These are phyloP conservation scores for Latrodectus hesperus DNA, from an alignment of 2,888 invertebrate species.

Conservation along the genomic window DNA sequence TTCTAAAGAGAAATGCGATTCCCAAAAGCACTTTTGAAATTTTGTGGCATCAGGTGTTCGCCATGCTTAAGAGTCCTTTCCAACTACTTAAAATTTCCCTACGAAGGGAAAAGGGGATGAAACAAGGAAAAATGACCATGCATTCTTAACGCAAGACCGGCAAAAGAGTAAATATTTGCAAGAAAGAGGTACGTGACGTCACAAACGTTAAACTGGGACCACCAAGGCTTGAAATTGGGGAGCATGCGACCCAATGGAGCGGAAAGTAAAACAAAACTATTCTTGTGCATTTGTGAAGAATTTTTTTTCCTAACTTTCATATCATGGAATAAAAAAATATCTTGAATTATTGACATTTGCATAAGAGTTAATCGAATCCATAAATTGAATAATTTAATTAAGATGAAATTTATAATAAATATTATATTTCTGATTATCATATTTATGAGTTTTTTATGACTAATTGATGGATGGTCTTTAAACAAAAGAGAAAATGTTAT, in stretches of 20 bases:
- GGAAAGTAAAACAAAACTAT: constrained; percentile 4
- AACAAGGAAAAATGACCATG: constrained; percentile 3
- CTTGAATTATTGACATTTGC: no score
- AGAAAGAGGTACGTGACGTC: neutral
- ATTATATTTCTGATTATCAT: no score
- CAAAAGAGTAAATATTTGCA: constrained; percentile 3
- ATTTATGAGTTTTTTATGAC: no score
- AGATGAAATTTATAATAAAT: no score
- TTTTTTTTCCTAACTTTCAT: neutral
- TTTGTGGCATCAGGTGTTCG: constrained; percentile 2
- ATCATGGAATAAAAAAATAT: no score
- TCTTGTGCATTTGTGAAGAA: neutral
- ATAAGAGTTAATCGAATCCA: no score
- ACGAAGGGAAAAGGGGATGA: neutral
- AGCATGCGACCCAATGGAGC: neutral
- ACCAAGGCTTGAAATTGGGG: neutral
- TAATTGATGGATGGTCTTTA: no score
- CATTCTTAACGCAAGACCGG: neutral
- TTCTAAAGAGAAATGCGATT: neutral
- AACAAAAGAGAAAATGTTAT: no score
- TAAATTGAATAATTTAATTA: no score
- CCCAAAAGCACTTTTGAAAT: neutral
- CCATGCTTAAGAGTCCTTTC: neutral
- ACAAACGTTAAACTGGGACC: neutral
- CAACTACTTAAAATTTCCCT: constrained; percentile 5